Evolutionary conservation across 2,113 vertebrate genomes (phyloP), one percentile per base, ranked within the genome.

Genomic region (Eclectus roratus): DNA sequence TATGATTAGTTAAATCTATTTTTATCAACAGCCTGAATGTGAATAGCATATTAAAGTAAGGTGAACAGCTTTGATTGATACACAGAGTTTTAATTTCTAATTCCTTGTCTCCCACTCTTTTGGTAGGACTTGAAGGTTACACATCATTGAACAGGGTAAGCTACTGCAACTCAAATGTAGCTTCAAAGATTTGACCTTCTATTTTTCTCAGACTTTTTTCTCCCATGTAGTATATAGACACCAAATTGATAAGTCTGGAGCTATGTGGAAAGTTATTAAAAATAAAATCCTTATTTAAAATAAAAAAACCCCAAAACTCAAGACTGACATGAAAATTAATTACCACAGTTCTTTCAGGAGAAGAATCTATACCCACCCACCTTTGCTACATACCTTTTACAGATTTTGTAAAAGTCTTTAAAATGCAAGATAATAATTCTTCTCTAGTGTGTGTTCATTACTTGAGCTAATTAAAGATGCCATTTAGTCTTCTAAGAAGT

Each of bases 1-100:
- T 77, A 43, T 86, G 84, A 97, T 96, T 94, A 97, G 89, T 91
- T 92, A 94, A 85, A 94, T 80, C 70, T 90, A 94, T 95, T 96
- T 96, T 95, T 96, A 94, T 94, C 94, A 95, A 96, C 87, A 90
- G 66, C 10, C 66, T 97, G 72, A 94, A 92, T 74, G 95, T 89
- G 94, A 87, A 72, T 8, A 85, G 85, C 89, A 94, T 94, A 81
- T 69, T 70, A 87, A 97, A 94, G 46, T 65, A 78, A 68, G 72
- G 84, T 85, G 77, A 94, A 85, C 50, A 91, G 80, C 73, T 94
- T 77, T 96, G 91, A 93, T n/a, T 88, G 81, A 96, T 88, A 90
- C 47, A 70, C 60, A 27, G 66, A 41, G 46, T 74, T 95, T 84
- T 85, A 88, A 96, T 91, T 85, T 93, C 71, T 61, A 91, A 60